phyloP scores from a whole-genome alignment of 1,140 invertebrate genomes.

The Lucilia sericata region DNA sequence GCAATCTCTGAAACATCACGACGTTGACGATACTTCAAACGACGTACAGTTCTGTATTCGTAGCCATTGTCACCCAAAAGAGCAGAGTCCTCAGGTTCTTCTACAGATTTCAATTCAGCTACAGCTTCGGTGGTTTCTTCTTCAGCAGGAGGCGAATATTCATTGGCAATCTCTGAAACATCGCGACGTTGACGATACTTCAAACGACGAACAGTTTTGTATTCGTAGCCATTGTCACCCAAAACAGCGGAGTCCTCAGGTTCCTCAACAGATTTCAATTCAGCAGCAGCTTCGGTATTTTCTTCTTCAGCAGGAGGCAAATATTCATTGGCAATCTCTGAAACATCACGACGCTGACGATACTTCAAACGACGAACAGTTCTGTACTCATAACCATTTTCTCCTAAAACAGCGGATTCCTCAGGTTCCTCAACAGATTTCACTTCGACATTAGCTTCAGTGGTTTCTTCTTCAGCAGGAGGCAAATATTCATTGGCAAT shows the following conservation, averaged over 20 bases:
- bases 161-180: constrained; percentile 54
- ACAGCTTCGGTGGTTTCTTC: constrained; percentile 46
- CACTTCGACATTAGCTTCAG: constrained; percentile 49
- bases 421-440: constrained; percentile 52
- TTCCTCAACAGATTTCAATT: constrained; percentile 43
- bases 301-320: constrained; percentile 53
- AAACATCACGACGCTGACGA: constrained; percentile 61
- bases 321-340: constrained; percentile 54
- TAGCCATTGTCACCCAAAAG: constrained; percentile 56
- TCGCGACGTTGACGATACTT: constrained; percentile 55
- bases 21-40: constrained; percentile 60
- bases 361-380: constrained; percentile 54
- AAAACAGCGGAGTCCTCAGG: constrained; percentile 50
- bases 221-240: constrained; percentile 51
- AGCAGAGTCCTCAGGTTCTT: constrained; percentile 49
- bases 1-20: constrained; percentile 55
- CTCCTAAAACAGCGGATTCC: constrained; percentile 49
- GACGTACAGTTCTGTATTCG: constrained; percentile 61
- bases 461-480: constrained; percentile 51
- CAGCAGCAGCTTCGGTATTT: constrained; percentile 45
- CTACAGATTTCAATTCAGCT: neutral
- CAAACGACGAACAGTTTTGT: constrained; percentile 54
- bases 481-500: constrained; percentile 48
- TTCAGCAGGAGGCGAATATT: constrained; percentile 47
- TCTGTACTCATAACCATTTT: constrained; percentile 56